Base-by-base conservation (phyloP, 2,113 vertebrate species). In the Budorcas taxicolor region DNA sequence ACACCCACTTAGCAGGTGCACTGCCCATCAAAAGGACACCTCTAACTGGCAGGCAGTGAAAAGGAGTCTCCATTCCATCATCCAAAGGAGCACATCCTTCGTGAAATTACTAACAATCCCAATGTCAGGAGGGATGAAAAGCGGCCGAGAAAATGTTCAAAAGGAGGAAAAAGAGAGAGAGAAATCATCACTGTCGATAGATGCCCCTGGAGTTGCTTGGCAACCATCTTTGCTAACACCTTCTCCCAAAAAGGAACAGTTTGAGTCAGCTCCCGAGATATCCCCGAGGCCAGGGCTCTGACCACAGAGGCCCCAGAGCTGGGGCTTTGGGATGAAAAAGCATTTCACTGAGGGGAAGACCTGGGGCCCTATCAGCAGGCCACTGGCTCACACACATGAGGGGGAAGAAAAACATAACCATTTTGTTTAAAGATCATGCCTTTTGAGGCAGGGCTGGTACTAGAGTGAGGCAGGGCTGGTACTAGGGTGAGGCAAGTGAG, bases 211-310 rank as follows among this genome's bases (percentile, higher is more conserved):
- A 95, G 98, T 98, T 98, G 98, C 98, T 64, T 98, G 97, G 98
- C 98, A 98, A 98, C 98, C 98, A 97, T 94, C 93, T 92, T 97
- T 97, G 97, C 97, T 98, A 97, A 98, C 97, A 98, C 98, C 97
- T 98, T 97, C 96, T 97, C 95, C 97, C 96, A 95, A 98, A 98
- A 98, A 97, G 95, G 96, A 98, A 97, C 87, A 91, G 91, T 97
- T 97, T 95, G 96, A 96, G 96, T 96, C 96, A 88, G 97, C 94
- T 94, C 87, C 95, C 82, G 29, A 85, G 91, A 94, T 96, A 90
- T 97, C 97, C 91, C 94, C 53, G 62, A 96, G 96, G 96, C 96
- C 89, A 92, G 90, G 58, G 71, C 74, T 96, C 95, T 89, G 95
- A 94, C 98, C 96, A 87, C 87, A 95, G 94, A 95, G 80, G 90